A percentile compares a stretch with the other conserved stretches of the same genome.
These are phyloP conservation scores for Albula glossodonta DNA, from an alignment of 2,113 vertebrate genomes.

Conservation along the genomic window DNA sequence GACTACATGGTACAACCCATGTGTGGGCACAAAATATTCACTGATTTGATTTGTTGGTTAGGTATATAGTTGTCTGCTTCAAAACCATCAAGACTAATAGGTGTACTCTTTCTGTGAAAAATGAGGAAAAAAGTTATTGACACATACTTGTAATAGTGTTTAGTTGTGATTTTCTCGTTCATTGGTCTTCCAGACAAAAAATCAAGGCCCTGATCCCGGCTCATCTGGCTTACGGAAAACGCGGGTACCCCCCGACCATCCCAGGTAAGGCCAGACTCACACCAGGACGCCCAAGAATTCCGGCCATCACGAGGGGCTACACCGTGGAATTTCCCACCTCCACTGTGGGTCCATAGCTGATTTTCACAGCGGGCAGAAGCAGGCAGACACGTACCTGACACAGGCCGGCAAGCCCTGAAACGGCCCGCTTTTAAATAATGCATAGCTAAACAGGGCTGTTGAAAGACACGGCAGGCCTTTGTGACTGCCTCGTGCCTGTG, in stretches of 20 bases:
- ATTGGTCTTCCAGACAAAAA: slow-evolving; percentile 79
- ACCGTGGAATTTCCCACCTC: not conserved
- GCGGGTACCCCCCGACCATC: slow-evolving; percentile 87
- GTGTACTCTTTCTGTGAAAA: not conserved
- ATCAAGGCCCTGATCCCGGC: slow-evolving; percentile 89
- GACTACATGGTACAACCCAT: not conserved
- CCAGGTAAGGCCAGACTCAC: slow-evolving; percentile 77
- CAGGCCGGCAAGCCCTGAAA: not conserved
- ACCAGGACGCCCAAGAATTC: not conserved
- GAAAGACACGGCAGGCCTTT: not conserved
- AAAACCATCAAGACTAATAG: not conserved
- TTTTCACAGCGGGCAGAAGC: not conserved
- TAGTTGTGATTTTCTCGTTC: not conserved
- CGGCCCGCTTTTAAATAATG: not conserved
- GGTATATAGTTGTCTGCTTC: not conserved
- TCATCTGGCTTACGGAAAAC: slow-evolving; percentile 91
- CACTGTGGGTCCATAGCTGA: not conserved
- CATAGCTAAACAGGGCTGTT: not conserved
- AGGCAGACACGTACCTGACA: slow-evolving; percentile 18
- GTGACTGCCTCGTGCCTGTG: not conserved
- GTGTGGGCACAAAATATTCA: not conserved
- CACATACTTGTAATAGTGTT: not conserved
- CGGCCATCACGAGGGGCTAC: not conserved
- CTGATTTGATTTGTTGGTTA: not conserved
- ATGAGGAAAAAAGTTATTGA: not conserved